Percentiles rank a stretch among this genome's conserved stretches.
phyloP scores from a whole-genome alignment of 1,140 invertebrate species.

The Formica exsecta region DNA sequence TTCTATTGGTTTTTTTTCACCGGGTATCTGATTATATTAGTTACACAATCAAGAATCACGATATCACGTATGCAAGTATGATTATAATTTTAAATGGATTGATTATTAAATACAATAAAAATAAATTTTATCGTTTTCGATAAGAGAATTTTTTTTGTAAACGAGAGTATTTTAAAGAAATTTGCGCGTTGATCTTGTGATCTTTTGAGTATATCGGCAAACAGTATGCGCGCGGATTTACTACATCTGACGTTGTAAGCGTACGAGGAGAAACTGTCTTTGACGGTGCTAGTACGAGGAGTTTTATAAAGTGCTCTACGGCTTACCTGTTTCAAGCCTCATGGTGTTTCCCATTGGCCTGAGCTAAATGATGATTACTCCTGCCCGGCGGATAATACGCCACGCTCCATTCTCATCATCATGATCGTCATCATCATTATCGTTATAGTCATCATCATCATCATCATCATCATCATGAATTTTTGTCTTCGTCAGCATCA shows the following conservation, averaged over 20 bases:
- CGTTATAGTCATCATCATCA: conserved; percentile 68
- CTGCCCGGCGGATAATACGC: conserved; percentile 64
- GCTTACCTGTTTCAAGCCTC: conserved; percentile 59
- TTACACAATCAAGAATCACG: background rate
- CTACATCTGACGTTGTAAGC: conserved; percentile 60
- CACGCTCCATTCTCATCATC: conserved; percentile 64
- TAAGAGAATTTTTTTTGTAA: background rate
- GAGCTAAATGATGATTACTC: conserved; percentile 79
- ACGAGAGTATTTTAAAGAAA: background rate
- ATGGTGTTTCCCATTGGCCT: conserved; percentile 76
- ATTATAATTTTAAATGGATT: background rate
- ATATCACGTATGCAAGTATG: background rate
- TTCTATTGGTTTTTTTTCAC: conserved; percentile 7
- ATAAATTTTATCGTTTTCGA: background rate
- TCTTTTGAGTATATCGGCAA: background rate
- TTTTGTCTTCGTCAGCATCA: conserved; percentile 38
- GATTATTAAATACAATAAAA: background rate
- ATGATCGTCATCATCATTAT: conserved; percentile 65
- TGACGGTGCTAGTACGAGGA: conserved; percentile 43
- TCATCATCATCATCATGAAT: conserved; percentile 69
- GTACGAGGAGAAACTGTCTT: conserved; percentile 71
- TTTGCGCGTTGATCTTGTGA: background rate
- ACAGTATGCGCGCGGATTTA: conserved; percentile 1
- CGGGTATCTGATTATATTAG: background rate
- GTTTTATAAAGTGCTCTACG: conserved; percentile 71